Percentiles rank a stretch among this genome's conserved stretches.
Conservation (phyloP, 2,113 vertebrate genomes). For the Pelvicachromis taeniatus region DNA sequence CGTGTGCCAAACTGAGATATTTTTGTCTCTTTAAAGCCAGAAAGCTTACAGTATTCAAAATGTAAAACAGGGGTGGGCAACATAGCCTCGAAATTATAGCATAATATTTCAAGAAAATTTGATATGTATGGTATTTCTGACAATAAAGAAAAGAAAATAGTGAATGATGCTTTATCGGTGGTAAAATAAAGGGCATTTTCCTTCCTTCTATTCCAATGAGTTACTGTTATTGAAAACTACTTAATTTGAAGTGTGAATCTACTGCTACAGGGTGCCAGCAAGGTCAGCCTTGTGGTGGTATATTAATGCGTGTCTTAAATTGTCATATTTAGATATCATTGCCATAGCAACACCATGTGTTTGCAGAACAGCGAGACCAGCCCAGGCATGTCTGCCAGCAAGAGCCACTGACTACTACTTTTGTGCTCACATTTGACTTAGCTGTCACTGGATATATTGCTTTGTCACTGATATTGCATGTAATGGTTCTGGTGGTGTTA, state of each 20-base stretch:
- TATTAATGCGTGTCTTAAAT: neutral
- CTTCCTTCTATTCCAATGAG: neutral
- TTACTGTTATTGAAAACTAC: neutral
- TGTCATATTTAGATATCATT: neutral
- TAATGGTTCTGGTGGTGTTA: neutral
- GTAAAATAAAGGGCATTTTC: neutral
- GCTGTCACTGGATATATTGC: neutral
- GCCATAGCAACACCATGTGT: neutral
- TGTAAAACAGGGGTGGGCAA: neutral
- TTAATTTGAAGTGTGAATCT: neutral
- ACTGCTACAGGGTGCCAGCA: neutral
- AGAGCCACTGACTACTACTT: neutral
- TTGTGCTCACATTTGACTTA: neutral
- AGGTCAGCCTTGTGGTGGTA: neutral
- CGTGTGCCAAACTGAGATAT: neutral
- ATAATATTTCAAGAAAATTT: neutral
- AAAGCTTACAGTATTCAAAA: neutral
- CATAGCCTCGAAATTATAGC: neutral
- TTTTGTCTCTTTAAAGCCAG: neutral
- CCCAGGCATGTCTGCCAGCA: neutral
- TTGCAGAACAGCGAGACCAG: neutral
- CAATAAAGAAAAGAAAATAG: neutral
- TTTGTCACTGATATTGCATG: neutral
- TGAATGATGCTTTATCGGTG: neutral
- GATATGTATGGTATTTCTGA: neutral